Evolutionary conservation across 2,113 vertebrate species (phyloP), one percentile per base, ranked within the genome.

Genomic region (Dinomys branickii): DNA sequence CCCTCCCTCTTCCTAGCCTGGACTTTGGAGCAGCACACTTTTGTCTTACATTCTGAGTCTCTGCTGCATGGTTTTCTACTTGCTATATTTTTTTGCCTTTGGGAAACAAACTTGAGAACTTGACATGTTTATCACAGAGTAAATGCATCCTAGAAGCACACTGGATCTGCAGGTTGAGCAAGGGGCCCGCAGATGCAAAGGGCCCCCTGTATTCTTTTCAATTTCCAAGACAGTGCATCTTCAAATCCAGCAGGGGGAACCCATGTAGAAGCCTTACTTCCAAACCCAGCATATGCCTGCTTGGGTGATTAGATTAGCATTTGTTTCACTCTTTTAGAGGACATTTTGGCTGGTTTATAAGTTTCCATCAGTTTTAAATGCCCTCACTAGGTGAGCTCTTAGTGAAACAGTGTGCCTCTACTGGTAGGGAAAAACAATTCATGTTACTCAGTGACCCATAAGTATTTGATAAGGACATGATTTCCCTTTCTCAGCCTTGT

Each of bases 221-320:
- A 63, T 83, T 93, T 97, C 77, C n/a, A 85, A 98, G 85, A 96
- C 97, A 98, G 69, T 98, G 94, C 94, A 80, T 61, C 19, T 38
- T n/a, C 14, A 58, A 54, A 95, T 97, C 98, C 99, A 99, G 98
- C 97, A 99, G 99, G 98, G 99, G 99, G 99, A 97, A 98, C 97
- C 98, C 94, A 97, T 3, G 98, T 96, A 98, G 98, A 98, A 98
- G 98, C 80, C 96, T 98, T 98, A 94, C 86, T 97, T 89, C 93
- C 69, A 93, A 96, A 82, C 56, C 58, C 69, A 52, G 7, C 13
- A 11, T 26, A 71, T 52, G 50, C n/a, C 69, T 96, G 95, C 61
- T 88, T 84, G 13, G 17, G n/a, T 89, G 85, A 92, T 63, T 91
- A 97, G 93, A 93, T 77, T 95, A 98, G 83, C 91, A 81, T 85